Conservation (phyloP, 2,797 vertebrate species). For the Muscicapa striata region DNA sequence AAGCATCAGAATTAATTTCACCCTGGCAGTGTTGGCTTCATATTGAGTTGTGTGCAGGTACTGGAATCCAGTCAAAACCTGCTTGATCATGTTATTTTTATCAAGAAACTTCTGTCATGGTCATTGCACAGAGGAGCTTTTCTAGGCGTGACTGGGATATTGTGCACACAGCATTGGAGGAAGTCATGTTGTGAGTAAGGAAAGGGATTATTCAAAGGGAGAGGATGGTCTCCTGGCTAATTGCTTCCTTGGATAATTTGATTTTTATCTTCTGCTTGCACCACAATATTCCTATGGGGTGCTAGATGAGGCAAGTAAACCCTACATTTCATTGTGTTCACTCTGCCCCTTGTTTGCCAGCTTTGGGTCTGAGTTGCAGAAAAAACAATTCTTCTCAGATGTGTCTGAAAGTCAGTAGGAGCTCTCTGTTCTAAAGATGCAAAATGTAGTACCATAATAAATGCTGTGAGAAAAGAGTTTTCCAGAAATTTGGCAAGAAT, state of each 20-base stretch:
- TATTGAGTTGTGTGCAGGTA: background rate
- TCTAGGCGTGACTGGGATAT: background rate
- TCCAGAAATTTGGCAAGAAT: background rate
- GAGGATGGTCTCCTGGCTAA: background rate
- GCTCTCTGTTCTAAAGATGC: background rate
- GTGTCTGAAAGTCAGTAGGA: background rate
- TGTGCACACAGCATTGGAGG: background rate
- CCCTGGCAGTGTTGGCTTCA: background rate
- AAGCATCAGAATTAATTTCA: background rate
- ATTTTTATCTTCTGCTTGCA: background rate
- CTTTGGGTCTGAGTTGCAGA: background rate
- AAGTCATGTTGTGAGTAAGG: background rate
- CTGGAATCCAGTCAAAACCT: background rate
- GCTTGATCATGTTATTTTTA: background rate
- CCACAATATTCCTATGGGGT: background rate
- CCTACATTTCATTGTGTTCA: background rate
- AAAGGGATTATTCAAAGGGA: background rate
- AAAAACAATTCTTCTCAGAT: background rate
- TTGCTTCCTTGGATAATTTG: constrained; percentile 16
- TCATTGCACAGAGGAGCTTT: background rate
- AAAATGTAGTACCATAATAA: background rate
- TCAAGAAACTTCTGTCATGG: background rate
- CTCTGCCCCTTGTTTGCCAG: background rate
- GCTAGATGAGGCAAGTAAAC: background rate
- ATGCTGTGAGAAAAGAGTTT: background rate